Conservation (phyloP, 2,797 vertebrate genomes). For the Pangasius larnaudii region DNA sequence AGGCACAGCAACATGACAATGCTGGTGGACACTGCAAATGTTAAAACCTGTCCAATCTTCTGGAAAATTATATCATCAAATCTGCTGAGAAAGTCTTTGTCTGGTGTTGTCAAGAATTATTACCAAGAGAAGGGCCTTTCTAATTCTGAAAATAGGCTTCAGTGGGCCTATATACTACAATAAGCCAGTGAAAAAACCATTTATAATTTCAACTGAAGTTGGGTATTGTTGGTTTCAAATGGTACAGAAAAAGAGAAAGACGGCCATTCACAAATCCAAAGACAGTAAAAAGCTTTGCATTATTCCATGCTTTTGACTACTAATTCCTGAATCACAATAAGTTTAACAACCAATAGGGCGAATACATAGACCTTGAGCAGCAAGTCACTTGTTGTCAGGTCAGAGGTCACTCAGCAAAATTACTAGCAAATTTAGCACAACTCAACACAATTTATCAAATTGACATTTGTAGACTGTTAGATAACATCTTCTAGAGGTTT, state of each 20-base stretch:
- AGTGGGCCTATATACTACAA: background rate
- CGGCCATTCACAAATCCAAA: background rate
- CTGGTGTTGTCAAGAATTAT: slow-evolving; percentile 1
- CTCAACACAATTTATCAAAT: background rate
- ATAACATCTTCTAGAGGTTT: background rate
- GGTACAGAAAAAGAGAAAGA: background rate
- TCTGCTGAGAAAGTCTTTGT: slow-evolving; percentile 26
- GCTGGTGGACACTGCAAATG: background rate
- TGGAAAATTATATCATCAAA: slow-evolving; percentile 14
- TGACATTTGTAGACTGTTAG: background rate
- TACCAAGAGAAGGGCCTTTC: background rate
- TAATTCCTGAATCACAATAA: slow-evolving; percentile 59
- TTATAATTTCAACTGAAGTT: background rate
- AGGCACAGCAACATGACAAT: background rate
- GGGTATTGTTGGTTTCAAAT: background rate
- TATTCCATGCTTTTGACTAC: background rate
- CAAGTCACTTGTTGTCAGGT: slow-evolving; percentile 9
- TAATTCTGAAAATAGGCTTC: background rate
- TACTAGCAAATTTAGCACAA: background rate
- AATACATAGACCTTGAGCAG: slow-evolving; percentile 25
- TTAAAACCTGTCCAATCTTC: background rate
- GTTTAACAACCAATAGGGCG: slow-evolving; percentile 5
- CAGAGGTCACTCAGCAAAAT: slow-evolving; percentile 9
- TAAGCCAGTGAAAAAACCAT: background rate
- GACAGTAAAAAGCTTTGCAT: background rate